Percentiles rank a stretch among this genome's conserved stretches.
Conservation (phyloP, 92 coral and sea anemone species). For the Muricea muricata region DNA sequence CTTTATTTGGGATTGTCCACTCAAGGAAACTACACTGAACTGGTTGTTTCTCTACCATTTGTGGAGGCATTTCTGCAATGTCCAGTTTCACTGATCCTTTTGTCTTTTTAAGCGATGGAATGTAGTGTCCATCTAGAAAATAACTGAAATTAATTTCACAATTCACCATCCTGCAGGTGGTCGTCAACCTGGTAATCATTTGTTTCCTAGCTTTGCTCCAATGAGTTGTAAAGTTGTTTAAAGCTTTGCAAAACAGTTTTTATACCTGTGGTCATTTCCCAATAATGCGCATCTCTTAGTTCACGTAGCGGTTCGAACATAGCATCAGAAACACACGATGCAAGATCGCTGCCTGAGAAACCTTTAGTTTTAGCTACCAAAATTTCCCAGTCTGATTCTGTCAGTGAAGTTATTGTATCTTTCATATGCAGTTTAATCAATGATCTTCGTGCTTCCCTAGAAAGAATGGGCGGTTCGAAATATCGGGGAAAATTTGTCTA, state of each 20-base stretch:
- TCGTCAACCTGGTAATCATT: neutral
- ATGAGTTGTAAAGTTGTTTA: too few species aligned
- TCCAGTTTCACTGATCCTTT: slow-evolving; percentile 50
- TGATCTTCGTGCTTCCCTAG: slow-evolving; percentile 77
- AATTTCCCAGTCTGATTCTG: slow-evolving; percentile 80
- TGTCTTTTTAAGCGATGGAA: slow-evolving; percentile 71
- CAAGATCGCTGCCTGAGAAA: slow-evolving; percentile 94
- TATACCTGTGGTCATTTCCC: slow-evolving; percentile 80
- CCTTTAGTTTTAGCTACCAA: slow-evolving; percentile 82
- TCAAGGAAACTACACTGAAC: too few species aligned
- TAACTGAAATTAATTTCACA: too few species aligned
- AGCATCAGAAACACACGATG: slow-evolving; percentile 95
- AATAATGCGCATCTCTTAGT: slow-evolving; percentile 73
- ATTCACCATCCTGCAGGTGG: too few species aligned
- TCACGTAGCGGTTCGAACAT: slow-evolving; percentile 98
- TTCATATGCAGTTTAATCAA: slow-evolving; percentile 86
- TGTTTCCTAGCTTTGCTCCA: too few species aligned
- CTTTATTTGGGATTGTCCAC: too few species aligned
- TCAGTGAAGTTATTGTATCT: slow-evolving; percentile 75
- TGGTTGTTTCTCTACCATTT: slow-evolving; percentile 61
- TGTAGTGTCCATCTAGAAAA: slow-evolving; percentile 79
- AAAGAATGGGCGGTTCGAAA: too few species aligned
- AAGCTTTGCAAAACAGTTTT: too few species aligned
- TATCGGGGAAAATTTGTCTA: too few species aligned
- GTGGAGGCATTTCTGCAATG: slow-evolving; percentile 79